These are phyloP conservation scores for Heteractis magnifica DNA, from an alignment of 92 coral and sea anemone species.

Conservation along the genomic window DNA sequence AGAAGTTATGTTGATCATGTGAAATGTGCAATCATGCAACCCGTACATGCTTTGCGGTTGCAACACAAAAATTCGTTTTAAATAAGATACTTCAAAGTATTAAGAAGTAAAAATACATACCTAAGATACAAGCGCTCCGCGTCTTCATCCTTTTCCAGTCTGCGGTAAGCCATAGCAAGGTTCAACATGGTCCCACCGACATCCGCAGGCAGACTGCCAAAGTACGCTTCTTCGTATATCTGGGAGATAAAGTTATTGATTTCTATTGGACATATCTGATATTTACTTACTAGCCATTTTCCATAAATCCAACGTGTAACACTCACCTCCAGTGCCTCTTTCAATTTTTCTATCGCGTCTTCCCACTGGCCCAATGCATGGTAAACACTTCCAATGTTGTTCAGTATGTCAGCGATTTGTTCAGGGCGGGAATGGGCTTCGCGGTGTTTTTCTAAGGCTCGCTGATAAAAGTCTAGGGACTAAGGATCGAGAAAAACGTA, in stretches of 20 bases:
- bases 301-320: not conserved
- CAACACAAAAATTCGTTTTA: too few relatives aligned
- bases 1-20: too few relatives aligned
- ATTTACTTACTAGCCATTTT: not conserved
- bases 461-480: constrained; percentile 47
- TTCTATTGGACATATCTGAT: not conserved
- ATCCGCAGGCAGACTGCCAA: constrained; percentile 84
- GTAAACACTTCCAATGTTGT: constrained; percentile 65
- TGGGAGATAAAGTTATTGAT: not conserved
- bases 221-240: constrained; percentile 84
- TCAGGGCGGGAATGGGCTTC: constrained; percentile 52
- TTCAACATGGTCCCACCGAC: constrained; percentile 87
- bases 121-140: constrained; percentile 69
- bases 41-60: too few relatives aligned
- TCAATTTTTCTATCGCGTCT: constrained; percentile 59
- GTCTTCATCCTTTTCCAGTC: constrained; percentile 48
- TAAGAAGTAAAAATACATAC: constrained; percentile 22
- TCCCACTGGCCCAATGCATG: constrained; percentile 57
- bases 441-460: constrained; percentile 66
- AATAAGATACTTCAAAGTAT: not conserved
- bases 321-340: constrained; percentile 70
- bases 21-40: too few relatives aligned
- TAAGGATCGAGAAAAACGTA: not conserved
- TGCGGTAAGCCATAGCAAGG: constrained; percentile 77
- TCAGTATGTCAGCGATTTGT: constrained; percentile 65